Percentiles rank a stretch among this genome's conserved stretches.
Evolutionary conservation across 30 jellyfish, hydroid and myxozoan genomes (phyloP).

Genomic region (Aurelia sp.): DNA sequence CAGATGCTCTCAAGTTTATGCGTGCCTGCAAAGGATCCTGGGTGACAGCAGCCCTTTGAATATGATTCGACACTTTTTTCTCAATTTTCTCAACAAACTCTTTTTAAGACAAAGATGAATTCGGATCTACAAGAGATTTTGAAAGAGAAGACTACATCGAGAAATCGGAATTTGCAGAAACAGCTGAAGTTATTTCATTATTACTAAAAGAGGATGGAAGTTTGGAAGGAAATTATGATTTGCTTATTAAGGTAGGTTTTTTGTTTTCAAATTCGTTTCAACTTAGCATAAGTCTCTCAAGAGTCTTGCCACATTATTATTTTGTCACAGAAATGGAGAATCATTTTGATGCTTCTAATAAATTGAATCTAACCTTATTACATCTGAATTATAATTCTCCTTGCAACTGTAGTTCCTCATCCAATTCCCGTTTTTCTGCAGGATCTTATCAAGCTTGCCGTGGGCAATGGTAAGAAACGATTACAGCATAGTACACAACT

Average conservation of each 20-base stretch:
- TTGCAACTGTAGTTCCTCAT: background rate
- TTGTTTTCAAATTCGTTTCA: background rate
- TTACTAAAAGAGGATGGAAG: constrained; percentile 25
- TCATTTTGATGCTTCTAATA: too few relatives aligned
- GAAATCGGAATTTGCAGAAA: constrained; percentile 29
- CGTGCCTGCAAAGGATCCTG: too few relatives aligned
- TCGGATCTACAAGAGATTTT: background rate
- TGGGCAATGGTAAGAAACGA: constrained; percentile 27
- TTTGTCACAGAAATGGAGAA: too few relatives aligned
- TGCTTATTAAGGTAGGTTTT: constrained; percentile 20
- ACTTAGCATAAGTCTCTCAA: background rate
- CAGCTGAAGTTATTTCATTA: background rate
- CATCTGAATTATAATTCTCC: too few relatives aligned
- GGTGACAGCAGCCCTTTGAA: too few relatives aligned
- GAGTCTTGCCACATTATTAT: too few relatives aligned
- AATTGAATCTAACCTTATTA: too few relatives aligned
- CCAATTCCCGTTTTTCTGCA: background rate
- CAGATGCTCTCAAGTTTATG: too few relatives aligned
- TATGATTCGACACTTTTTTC: too few relatives aligned
- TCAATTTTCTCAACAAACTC: too few relatives aligned
- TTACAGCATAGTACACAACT: too few relatives aligned
- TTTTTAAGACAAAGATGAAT: background rate
- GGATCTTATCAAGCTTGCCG: constrained; percentile 46
- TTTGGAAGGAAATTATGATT: constrained; percentile 16
- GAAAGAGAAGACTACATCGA: constrained; percentile 17